A percentile compares a stretch with the other conserved stretches of the same genome.
Conservation (phyloP, 1,140 invertebrate species). For the Rhagoletis zephyria region DNA sequence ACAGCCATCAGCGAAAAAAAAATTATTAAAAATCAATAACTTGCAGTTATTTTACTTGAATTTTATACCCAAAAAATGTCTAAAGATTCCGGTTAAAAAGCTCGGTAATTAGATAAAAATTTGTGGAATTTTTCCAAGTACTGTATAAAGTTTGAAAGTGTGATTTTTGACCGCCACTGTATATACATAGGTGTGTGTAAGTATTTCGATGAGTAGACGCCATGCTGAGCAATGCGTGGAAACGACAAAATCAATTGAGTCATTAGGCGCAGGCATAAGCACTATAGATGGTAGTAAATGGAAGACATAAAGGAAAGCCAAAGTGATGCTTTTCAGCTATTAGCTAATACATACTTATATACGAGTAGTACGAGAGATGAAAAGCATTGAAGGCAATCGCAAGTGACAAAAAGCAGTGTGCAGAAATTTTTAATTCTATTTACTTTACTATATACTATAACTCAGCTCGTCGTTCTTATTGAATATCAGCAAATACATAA, state of each 20-base stretch:
- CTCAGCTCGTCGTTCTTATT: neutral
- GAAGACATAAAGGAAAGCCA: too few relatives aligned
- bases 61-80: neutral
- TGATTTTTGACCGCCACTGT: neutral
- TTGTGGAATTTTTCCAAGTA: too few relatives aligned
- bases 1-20: too few relatives aligned
- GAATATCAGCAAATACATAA: neutral
- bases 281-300: conserved; percentile 19
- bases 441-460: neutral
- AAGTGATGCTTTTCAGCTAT: too few relatives aligned
- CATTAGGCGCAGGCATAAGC: conserved; percentile 33
- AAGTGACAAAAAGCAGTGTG: neutral
- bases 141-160: neutral
- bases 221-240: conserved; percentile 3
- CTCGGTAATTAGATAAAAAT: too few relatives aligned
- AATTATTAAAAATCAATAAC: too few relatives aligned
- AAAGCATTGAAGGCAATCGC: neutral
- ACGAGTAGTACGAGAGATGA: too few relatives aligned
- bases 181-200: neutral
- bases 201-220: neutral
- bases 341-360: too few relatives aligned
- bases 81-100: too few relatives aligned
- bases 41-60: neutral
- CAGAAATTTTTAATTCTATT: neutral
- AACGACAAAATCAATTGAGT: conserved; percentile 45